A percentile compares a stretch with the other conserved stretches of the same genome.
Conservation (phyloP, 2,113 vertebrate species). For the Oceanodroma tethys region DNA sequence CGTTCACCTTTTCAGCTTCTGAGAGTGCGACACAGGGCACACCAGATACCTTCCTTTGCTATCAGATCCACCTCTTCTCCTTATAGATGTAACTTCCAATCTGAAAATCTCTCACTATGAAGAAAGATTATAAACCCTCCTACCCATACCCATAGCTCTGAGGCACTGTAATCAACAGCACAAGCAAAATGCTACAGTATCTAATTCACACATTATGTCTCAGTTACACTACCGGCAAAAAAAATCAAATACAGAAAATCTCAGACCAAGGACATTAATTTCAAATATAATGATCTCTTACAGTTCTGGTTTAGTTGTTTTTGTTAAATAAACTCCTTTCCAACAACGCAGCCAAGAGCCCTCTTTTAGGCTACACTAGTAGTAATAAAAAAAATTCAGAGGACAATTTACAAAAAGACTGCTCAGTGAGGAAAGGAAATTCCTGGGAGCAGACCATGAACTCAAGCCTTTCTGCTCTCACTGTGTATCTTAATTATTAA, state of each 20-base stretch:
- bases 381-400: not conserved
- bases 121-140: not conserved
- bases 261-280: not conserved
- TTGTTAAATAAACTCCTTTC: not conserved
- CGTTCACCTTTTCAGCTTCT: not conserved
- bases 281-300: not conserved
- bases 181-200: not conserved
- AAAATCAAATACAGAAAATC: not conserved
- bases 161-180: not conserved
- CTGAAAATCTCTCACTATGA: not conserved
- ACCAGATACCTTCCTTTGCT: not conserved
- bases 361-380: not conserved
- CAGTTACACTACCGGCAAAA: not conserved
- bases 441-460: not conserved
- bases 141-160: not conserved
- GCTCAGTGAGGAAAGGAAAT: not conserved
- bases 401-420: not conserved
- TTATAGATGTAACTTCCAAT: not conserved
- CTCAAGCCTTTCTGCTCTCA: not conserved
- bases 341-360: not conserved
- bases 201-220: not conserved
- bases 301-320: not conserved
- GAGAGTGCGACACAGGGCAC: fast-evolving
- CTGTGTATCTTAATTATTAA: not conserved
- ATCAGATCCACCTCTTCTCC: not conserved